phyloP scores from a whole-genome alignment of 2,113 vertebrate species.

The Copsychus sechellarum region DNA sequence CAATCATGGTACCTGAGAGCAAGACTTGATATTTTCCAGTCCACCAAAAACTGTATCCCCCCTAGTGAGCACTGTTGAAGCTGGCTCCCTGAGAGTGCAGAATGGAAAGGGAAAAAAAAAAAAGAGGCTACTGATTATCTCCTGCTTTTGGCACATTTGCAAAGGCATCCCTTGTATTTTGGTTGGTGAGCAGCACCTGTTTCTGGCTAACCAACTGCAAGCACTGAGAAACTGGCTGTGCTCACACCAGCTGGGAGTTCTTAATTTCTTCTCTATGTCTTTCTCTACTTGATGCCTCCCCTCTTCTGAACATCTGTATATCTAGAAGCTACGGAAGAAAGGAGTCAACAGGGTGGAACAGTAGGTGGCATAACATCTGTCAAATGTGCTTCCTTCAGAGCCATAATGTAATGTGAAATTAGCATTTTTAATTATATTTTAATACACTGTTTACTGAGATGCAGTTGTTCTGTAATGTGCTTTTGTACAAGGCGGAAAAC shows the following conservation, averaged over 20 bases:
- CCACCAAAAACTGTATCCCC: not conserved
- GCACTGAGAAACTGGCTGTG: not conserved
- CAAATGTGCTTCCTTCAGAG: not conserved
- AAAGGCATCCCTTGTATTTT: not conserved
- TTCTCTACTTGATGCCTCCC: rapidly evolving
- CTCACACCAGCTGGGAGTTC: not conserved
- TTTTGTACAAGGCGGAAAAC: not conserved
- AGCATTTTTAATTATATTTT: not conserved
- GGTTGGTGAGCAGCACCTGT: not conserved
- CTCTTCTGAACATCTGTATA: not conserved
- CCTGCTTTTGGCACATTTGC: not conserved
- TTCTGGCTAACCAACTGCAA: not conserved
- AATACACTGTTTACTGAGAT: not conserved
- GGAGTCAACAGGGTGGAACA: not conserved
- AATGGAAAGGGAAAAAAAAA: not conserved
- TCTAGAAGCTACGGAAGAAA: not conserved
- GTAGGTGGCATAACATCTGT: rapidly evolving
- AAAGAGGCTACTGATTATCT: rapidly evolving
- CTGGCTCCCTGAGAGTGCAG: not conserved
- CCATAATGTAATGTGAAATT: not conserved
- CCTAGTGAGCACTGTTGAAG: rapidly evolving
- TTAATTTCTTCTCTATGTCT: not conserved
- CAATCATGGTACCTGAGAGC: not conserved
- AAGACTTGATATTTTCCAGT: not conserved
- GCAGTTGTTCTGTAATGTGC: not conserved